Base-by-base conservation (phyloP, 1,140 invertebrate genomes). In the Schlechtendalia chinensis region DNA sequence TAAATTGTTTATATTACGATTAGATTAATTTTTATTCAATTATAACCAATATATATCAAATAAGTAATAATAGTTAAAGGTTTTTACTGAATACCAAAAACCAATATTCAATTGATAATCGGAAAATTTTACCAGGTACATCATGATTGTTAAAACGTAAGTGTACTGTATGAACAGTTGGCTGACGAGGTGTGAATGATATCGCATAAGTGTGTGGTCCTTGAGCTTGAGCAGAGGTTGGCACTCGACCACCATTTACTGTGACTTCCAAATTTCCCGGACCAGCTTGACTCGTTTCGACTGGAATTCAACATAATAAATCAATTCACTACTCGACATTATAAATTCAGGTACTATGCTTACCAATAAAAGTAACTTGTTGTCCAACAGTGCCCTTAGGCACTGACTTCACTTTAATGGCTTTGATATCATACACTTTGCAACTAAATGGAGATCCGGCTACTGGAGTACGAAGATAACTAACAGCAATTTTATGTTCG, bases 141-240 rank as follows among this genome's bases (percentile, higher is more conserved):
- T 96, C 92, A 85, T 98, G 94, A 16, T 94, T 94, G 85, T 99
- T 99, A 86, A 99, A 99, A 80, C 94, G 90, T 45, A 99, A 88
- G 85, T 98, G 94, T 6, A 98, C 96, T 0, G 94, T 93, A 86
- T 99, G 97, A 54, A 91, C 89, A 61, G 93, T 90, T 3, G 94
- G 90, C 85, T 98, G 95, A 65, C 94, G 89, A 1, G 97, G 97
- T 17, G 95, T 96, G 86, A 99, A 99, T 12, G 95, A 96, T 82
- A 99, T 98, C 58, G 97, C 97, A 86, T 98, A 99, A 0, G 94
- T 94, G 84, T 98, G 96, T 39, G 95, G 92, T 59, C 96, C 96
- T 85, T 98, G 93, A 19, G 95, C 94, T 86, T 96, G 94, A 12
- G 97, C 96, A 50, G 95, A 96, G 11, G 96, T 98, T 1, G 96